Evolutionary conservation across 2,113 vertebrate genomes (phyloP).

Genomic region (Myotis yumanensis): DNA sequence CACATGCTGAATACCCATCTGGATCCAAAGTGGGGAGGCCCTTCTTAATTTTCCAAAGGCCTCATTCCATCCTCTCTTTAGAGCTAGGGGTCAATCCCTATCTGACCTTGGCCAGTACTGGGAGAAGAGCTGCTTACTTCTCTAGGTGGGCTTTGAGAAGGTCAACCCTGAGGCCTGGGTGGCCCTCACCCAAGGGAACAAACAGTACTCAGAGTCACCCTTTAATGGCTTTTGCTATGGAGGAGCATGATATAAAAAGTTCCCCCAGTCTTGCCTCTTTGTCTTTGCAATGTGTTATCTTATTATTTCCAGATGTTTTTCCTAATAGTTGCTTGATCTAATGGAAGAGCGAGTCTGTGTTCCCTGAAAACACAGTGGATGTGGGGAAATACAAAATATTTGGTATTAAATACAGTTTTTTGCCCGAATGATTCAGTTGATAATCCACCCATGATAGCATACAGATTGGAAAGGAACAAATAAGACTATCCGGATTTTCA

Average conservation of each 20-base stretch:
- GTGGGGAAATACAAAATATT: neutral
- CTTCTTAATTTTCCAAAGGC: neutral
- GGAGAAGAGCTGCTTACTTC: neutral
- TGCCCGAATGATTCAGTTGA: neutral
- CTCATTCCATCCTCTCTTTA: neutral
- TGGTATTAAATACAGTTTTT: neutral
- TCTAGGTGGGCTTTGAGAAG: neutral
- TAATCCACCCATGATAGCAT: neutral
- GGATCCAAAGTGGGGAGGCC: neutral
- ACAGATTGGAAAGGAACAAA: neutral
- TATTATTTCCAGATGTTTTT: slow-evolving; percentile 72
- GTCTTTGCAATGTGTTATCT: slow-evolving; percentile 18
- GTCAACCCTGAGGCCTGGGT: neutral
- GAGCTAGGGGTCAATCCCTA: neutral
- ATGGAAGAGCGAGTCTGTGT: neutral
- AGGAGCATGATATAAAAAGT: neutral
- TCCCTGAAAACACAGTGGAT: neutral
- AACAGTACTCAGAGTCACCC: slow-evolving; percentile 2
- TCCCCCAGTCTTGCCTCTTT: neutral
- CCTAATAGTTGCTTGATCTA: slow-evolving; percentile 23
- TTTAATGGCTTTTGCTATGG: neutral
- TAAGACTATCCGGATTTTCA: slow-evolving; percentile 25
- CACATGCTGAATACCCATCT: neutral
- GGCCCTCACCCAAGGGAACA: slow-evolving; percentile 49
- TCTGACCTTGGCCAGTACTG: neutral